A percentile compares a stretch with the other conserved stretches of the same genome.
phyloP scores from a whole-genome alignment of 2,888 invertebrate species.

The Tipula vernalis region DNA sequence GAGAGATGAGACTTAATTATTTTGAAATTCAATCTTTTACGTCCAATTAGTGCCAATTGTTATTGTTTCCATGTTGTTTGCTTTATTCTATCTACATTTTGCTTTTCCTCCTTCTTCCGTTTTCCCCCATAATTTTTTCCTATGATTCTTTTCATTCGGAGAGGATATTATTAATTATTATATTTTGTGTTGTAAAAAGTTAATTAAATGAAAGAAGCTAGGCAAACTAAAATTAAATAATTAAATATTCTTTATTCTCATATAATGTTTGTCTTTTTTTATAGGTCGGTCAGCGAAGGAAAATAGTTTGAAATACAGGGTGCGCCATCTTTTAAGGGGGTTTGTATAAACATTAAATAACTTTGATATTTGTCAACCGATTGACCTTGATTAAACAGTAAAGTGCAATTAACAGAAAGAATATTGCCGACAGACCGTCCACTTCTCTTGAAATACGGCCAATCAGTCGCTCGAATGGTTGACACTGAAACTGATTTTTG shows the following conservation, averaged over 20 bases:
- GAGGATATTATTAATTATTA: neutral
- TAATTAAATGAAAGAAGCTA: neutral
- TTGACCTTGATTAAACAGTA: too few species aligned
- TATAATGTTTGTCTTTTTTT: neutral
- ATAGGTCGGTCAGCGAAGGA: neutral
- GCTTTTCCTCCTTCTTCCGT: neutral
- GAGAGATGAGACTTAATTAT: neutral
- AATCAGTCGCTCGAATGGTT: too few species aligned
- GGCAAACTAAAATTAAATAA: neutral
- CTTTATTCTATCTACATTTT: neutral
- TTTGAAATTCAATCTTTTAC: slow-evolving; percentile 6
- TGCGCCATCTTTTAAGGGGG: too few species aligned
- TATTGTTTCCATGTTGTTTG: neutral
- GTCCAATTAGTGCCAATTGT: slow-evolving; percentile 6
- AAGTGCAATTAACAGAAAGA: too few species aligned
- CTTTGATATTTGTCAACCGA: too few species aligned
- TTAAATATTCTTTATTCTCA: neutral
- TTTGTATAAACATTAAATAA: too few species aligned
- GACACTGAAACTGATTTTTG: too few species aligned
- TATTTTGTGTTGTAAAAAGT: neutral
- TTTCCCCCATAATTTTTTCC: neutral
- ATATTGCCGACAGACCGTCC: too few species aligned
- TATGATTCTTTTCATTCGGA: neutral
- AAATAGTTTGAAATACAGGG: neutral
- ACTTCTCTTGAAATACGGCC: too few species aligned